Evolutionary conservation across 53 echinoderm and acorn worm species (phyloP).

Genomic region (Echinarachnius parma): DNA sequence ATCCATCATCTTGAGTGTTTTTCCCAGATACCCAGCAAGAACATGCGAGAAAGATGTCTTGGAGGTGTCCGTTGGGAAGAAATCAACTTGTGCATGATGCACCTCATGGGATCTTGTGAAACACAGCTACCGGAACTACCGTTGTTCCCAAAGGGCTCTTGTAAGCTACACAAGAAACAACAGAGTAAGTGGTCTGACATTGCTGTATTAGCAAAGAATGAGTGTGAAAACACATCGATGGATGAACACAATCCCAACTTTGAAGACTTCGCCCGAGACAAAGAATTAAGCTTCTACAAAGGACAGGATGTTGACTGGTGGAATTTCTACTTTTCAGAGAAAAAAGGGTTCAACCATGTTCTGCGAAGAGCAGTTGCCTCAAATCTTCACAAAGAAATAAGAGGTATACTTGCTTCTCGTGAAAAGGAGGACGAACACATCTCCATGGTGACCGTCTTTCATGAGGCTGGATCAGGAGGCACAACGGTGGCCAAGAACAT

Average conservation of each 20-base stretch:
- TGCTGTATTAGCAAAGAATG: slow-evolving; percentile 5
- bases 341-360: slow-evolving; percentile 61
- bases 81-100: slow-evolving; percentile 21
- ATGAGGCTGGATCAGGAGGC: slow-evolving; percentile 75
- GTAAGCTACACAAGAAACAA: background rate
- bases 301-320: slow-evolving; percentile 65
- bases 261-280: slow-evolving; percentile 10
- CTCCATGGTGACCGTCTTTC: slow-evolving; percentile 52
- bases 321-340: slow-evolving; percentile 63
- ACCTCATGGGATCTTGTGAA: slow-evolving; percentile 38
- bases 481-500: slow-evolving; percentile 64
- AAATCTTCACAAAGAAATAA: background rate
- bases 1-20: slow-evolving; percentile 9
- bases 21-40: background rate
- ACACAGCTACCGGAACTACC: slow-evolving; percentile 12
- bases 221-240: slow-evolving; percentile 38
- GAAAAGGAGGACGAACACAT: slow-evolving; percentile 13
- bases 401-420: background rate
- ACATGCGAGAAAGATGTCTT: slow-evolving; percentile 36
- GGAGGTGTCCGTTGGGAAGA: slow-evolving; percentile 10
- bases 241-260: slow-evolving; percentile 31
- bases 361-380: slow-evolving; percentile 28
- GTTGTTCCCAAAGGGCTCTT: background rate
- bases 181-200: slow-evolving; percentile 41
- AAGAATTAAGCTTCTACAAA: slow-evolving; percentile 12